These are phyloP conservation scores for Manis pentadactyla DNA, from an alignment of 2,797 vertebrate species.

Conservation along the genomic window DNA sequence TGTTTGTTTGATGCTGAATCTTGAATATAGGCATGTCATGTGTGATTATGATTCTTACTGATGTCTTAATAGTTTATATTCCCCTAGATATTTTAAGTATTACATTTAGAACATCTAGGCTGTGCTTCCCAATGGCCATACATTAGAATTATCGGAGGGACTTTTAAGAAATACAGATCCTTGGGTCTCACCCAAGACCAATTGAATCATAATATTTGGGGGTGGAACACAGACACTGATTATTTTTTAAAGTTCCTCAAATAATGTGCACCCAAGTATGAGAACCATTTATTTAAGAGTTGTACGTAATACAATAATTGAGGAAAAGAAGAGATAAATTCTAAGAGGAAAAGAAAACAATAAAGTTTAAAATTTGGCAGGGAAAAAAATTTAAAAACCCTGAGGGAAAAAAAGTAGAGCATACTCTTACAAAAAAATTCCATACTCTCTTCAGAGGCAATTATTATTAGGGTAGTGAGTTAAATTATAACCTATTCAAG, in stretches of 20 bases:
- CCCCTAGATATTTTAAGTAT: not conserved
- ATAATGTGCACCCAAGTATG: not conserved
- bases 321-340: not conserved
- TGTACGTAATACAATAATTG: not conserved
- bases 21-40: not conserved
- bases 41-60: not conserved
- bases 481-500: conserved; percentile 5
- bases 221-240: not conserved
- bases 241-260: not conserved
- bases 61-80: not conserved
- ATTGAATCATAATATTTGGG: not conserved
- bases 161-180: not conserved
- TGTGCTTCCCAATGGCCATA: not conserved
- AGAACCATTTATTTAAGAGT: not conserved
- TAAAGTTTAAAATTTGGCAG: not conserved
- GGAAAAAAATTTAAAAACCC: not conserved
- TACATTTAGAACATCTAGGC: not conserved
- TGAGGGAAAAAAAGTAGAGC: not conserved
- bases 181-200: not conserved
- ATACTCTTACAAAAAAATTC: not conserved
- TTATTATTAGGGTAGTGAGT: not conserved
- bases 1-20: not conserved
- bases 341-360: not conserved
- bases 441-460: not conserved
- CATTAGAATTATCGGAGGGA: not conserved